Evolutionary conservation across 2,888 invertebrate genomes (phyloP), one percentile per base, ranked within the genome.

Genomic region (Antheraea assamensis): DNA sequence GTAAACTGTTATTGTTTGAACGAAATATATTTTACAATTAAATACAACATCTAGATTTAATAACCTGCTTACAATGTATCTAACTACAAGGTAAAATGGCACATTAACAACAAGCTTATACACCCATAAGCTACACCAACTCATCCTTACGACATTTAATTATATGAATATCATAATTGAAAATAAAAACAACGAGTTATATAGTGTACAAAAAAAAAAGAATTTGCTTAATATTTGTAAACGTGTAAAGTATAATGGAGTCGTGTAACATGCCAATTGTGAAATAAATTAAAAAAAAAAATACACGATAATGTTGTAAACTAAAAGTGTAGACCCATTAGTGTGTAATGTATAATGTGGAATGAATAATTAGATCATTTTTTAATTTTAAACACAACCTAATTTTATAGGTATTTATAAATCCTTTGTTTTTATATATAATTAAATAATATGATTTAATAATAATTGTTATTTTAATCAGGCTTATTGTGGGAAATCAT

Each of bases 311-410:
- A 75, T 76, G 10, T 58, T 77, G 76, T 75, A 74, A 82, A 81
- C 74, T 74, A 75, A 78, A 77, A 77, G 71, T 85, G 90, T 92
- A 93, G 93, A 93, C 93, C 93, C 92, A 93, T 85, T 84, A 87
- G 88, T 83, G 91, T 90, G 88, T 90, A 78, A 86, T 88, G 89
- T 90, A 80, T 83, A 87, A 88, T 30, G 61, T 64, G 30, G 85
- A 85, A 78, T 78, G 78, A 77, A 75, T 77, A 4, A 17, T 30
- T 64, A 64, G 4, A 27, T 17, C 17, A 27, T 27, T 52, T 52
- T 19, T 5, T 19, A 52, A 52, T 52, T 52, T 19, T 5, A 52
- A 52, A 52, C 42, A 42, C 21, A 21, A 4, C 52, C 21, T 4
- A 21, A 52, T 1, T 42, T 42, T 42, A 42, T 42, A 42, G 10